Conservation (phyloP, 1,140 invertebrate species). For the Kradibia gibbosae region DNA sequence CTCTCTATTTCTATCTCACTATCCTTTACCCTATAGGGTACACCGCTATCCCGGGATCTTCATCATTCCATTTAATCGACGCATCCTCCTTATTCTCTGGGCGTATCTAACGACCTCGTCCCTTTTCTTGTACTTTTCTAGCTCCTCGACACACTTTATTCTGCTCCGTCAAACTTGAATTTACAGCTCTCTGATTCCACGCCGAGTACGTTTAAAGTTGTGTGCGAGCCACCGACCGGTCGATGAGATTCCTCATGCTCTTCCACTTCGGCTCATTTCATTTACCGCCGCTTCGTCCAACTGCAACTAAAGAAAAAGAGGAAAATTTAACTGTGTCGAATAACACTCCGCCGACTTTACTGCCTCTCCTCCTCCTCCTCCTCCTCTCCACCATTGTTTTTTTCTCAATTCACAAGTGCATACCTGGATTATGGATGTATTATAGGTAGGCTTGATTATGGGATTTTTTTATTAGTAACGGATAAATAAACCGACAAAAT, state of each 20-base stretch:
- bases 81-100: neutral
- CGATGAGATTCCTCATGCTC: neutral
- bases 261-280: slow-evolving; percentile 5
- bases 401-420: no score
- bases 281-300: neutral
- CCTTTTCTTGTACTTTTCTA: neutral
- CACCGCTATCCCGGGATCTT: neutral
- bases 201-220: neutral
- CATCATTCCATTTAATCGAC: slow-evolving; percentile 28
- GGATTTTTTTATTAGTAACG: no score
- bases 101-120: slow-evolving; percentile 12
- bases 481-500: neutral
- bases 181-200: slow-evolving; percentile 20
- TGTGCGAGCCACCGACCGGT: neutral
- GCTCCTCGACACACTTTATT: slow-evolving; percentile 12
- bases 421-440: no score
- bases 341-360: neutral
- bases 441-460: no score
- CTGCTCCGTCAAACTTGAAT: slow-evolving; percentile 27
- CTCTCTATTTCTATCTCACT: neutral
- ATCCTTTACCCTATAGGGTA: no score
- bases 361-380: neutral
- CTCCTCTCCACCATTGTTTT: no score
- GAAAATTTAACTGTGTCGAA: neutral
- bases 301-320: slow-evolving; percentile 8